Percentiles rank a stretch among this genome's conserved stretches.
phyloP scores from a whole-genome alignment of 2,888 invertebrate species.

The Melanophora roralis region DNA sequence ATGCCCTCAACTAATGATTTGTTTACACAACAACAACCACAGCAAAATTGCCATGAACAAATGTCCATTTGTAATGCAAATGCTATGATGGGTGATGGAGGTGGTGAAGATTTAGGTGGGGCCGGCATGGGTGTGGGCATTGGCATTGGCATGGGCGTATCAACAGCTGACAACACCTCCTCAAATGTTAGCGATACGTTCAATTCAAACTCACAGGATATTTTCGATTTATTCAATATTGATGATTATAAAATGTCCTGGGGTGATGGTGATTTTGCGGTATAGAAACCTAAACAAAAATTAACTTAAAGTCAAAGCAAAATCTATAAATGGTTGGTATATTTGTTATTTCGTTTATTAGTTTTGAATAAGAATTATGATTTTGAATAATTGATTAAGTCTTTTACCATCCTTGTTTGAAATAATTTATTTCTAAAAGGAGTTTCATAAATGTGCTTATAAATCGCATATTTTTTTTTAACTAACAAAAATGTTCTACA shows the following conservation, averaged over 20 bases:
- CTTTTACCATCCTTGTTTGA: no score
- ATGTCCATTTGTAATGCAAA: conserved; percentile 64
- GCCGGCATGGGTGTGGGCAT: conserved; percentile 7
- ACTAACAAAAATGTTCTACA: no score
- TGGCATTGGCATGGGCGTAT: conserved; percentile 30
- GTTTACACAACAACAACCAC: conserved; percentile 65
- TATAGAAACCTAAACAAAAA: conserved; percentile 66
- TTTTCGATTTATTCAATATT: conserved; percentile 76
- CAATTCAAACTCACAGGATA: conserved; percentile 68
- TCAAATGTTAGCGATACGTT: conserved; percentile 69
- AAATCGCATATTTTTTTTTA: no score
- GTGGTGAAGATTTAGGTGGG: no score
- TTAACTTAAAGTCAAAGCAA: background rate
- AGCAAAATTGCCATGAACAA: conserved; percentile 62
- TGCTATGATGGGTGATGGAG: conserved; percentile 19
- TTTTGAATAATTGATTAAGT: no score
- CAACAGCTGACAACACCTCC: conserved; percentile 37
- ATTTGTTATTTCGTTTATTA: no score
- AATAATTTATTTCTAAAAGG: no score
- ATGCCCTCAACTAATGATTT: conserved; percentile 17
- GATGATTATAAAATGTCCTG: conserved; percentile 77
- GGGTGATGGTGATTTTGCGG: conserved; percentile 77
- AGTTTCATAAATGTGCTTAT: no score
- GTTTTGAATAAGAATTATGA: no score
- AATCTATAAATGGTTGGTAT: conserved; percentile 3